Evolutionary conservation across 2,113 vertebrate species (phyloP).

Genomic region (Progne subis): DNA sequence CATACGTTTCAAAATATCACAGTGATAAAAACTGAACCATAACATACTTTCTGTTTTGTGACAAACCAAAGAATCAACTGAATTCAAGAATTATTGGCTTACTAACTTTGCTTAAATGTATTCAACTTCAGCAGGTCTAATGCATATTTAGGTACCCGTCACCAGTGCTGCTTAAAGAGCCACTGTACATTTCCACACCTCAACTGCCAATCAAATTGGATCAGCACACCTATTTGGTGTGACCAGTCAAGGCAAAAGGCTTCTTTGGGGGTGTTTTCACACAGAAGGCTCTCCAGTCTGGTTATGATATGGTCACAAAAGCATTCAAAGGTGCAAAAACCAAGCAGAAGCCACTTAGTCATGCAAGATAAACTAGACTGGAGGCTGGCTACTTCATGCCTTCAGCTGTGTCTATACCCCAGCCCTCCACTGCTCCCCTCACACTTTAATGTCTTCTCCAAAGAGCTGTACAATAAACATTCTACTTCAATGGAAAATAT

Average conservation of each 20-base stretch:
- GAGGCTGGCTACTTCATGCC: not conserved
- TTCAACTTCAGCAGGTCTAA: not conserved
- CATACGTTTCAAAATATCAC: not conserved
- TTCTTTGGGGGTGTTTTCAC: not conserved
- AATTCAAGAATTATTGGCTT: not conserved
- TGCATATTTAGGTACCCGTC: not conserved
- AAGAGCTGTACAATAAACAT: not conserved
- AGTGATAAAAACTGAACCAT: not conserved
- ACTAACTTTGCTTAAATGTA: not conserved
- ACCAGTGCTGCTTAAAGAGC: not conserved
- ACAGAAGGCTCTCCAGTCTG: not conserved
- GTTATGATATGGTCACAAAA: not conserved
- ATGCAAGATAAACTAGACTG: not conserved
- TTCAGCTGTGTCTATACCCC: not conserved
- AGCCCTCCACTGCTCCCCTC: not conserved
- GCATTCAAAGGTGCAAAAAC: not conserved
- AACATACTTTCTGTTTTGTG: not conserved
- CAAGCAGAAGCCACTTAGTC: not conserved
- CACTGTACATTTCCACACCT: not conserved
- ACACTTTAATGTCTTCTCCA: not conserved
- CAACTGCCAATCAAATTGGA: not conserved
- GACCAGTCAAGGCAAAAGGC: not conserved
- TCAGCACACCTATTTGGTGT: not conserved
- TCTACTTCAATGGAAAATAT: not conserved
- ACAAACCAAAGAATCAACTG: not conserved